Percentiles rank a stretch among this genome's conserved stretches.
Evolutionary conservation across 2,113 vertebrate species (phyloP).

Genomic region (Macaca mulatta): DNA sequence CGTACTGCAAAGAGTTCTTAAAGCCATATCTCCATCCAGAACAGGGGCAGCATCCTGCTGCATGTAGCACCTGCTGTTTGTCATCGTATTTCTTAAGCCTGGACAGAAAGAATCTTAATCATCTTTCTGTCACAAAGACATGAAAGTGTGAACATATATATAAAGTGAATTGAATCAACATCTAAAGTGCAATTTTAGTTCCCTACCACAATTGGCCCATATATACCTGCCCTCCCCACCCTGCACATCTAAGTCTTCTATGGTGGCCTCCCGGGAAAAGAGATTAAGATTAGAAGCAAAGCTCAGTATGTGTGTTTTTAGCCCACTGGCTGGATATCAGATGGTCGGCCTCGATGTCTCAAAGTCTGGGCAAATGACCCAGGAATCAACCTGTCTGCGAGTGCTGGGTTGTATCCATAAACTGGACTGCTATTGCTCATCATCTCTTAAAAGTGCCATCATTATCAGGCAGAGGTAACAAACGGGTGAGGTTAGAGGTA

Average conservation of each 20-base stretch:
- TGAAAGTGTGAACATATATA: background rate
- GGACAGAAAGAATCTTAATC: background rate
- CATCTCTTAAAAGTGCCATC: background rate
- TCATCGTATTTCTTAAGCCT: background rate
- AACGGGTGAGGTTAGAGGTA: background rate
- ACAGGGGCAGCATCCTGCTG: background rate
- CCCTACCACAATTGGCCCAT: background rate
- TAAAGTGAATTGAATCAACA: background rate
- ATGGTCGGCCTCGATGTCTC: background rate
- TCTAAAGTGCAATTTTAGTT: background rate
- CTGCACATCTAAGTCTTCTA: background rate
- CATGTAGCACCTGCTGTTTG: background rate
- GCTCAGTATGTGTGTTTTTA: background rate
- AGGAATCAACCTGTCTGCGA: background rate
- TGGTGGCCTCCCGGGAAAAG: background rate
- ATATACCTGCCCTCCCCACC: no score
- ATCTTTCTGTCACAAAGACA: background rate
- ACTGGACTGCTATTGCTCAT: background rate
- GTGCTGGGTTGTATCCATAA: background rate
- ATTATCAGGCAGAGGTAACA: background rate
- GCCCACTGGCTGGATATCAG: background rate
- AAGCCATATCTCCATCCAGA: background rate
- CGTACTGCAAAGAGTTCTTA: background rate
- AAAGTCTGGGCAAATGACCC: background rate
- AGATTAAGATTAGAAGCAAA: background rate